Evolutionary conservation across 1,140 invertebrate species (phyloP).

Genomic region (Nautilus pompilius): DNA sequence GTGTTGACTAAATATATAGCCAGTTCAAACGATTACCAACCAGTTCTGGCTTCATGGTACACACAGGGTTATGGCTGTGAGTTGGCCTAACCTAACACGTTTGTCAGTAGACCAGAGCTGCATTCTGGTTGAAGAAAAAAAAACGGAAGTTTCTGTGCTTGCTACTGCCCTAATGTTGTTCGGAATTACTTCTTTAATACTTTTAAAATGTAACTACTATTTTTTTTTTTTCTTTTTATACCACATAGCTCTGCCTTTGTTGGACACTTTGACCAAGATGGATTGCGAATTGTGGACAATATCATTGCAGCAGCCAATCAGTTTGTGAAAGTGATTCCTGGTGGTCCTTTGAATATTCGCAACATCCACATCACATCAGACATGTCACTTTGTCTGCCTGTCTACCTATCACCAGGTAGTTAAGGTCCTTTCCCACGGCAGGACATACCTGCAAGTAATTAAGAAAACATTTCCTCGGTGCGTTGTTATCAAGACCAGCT

Average conservation of each 20-base stretch:
- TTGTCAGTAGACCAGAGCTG: neutral
- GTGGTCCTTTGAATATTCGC: constrained; percentile 36
- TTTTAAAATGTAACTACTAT: neutral
- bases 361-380: constrained; percentile 31
- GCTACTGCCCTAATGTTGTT: no score
- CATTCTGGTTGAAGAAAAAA: neutral
- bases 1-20: no score
- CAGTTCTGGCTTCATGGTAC: no score
- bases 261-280: constrained; percentile 23
- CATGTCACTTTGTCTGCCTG: constrained; percentile 25
- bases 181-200: no score
- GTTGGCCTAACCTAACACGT: no score
- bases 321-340: constrained; percentile 26
- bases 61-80: no score
- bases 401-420: constrained; percentile 34
- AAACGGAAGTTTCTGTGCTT: neutral
- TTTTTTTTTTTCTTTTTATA: constrained; percentile 11
- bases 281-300: constrained; percentile 32
- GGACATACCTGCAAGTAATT: no score
- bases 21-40: no score
- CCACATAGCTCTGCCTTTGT: constrained; percentile 25
- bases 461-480: no score
- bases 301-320: constrained; percentile 23
- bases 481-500: no score
- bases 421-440: no score